Conservation (phyloP, 2,113 vertebrate species). For the Pelvicachromis taeniatus region DNA sequence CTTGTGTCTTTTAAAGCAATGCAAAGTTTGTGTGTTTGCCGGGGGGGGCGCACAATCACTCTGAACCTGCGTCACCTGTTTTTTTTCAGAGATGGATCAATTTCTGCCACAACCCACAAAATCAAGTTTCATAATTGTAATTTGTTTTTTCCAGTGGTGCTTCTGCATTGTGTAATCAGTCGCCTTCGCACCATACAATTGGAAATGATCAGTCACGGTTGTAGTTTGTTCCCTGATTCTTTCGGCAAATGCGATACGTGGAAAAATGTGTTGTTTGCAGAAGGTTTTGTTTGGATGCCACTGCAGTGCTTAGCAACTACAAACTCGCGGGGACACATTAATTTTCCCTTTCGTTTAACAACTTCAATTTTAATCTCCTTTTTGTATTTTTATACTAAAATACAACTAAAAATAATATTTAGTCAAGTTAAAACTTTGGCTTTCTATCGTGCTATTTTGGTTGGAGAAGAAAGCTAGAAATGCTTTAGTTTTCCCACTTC, state of each 20-base stretch:
- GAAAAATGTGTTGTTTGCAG: not conserved
- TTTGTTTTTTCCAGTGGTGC: not conserved
- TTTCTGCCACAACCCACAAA: not conserved
- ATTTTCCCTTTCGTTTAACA: conserved; percentile 22
- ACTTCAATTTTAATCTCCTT: not conserved
- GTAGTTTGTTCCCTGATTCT: conserved; percentile 2
- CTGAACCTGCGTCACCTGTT: conserved; percentile 39
- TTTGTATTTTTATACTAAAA: conserved; percentile 4
- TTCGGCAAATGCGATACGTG: not conserved
- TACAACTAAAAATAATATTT: conserved; percentile 32
- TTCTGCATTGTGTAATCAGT: conserved; percentile 5
- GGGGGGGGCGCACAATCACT: not conserved
- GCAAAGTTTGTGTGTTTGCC: not conserved
- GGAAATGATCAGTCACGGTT: not conserved
- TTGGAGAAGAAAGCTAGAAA: conserved; percentile 60
- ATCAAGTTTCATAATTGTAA: not conserved
- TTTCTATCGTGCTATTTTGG: conserved; percentile 55
- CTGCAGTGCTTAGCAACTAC: not conserved
- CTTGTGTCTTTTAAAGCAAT: not conserved
- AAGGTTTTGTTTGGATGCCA: conserved; percentile 20
- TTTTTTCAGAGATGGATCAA: conserved; percentile 4
- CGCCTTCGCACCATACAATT: not conserved
- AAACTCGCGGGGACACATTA: not conserved
- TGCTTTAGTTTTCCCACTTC: conserved; percentile 43
- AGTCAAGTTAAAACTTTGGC: conserved; percentile 42